Percentiles rank a stretch among this genome's conserved stretches.
These are phyloP conservation scores for Daubentonia madagascariensis DNA, from an alignment of 2,113 vertebrate genomes.

Conservation along the genomic window DNA sequence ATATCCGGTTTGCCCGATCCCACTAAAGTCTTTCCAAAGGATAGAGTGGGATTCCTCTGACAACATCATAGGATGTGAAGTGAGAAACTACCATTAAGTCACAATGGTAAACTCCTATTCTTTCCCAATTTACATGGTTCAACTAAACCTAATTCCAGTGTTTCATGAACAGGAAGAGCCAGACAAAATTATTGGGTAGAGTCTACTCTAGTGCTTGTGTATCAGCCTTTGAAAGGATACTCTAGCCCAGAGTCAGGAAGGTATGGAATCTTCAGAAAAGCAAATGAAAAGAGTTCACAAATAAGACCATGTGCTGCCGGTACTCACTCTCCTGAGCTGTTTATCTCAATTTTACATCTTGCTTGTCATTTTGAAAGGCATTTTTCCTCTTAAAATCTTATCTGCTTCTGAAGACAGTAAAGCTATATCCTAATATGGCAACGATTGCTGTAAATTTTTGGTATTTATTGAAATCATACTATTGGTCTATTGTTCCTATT, in stretches of 20 bases:
- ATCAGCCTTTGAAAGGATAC: neutral
- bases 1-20: neutral
- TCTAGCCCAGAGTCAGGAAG: neutral
- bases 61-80: neutral
- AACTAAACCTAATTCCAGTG: neutral
- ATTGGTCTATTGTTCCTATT: conserved; percentile 45
- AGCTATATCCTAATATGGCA: conserved; percentile 40
- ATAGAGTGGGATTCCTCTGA: neutral
- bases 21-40: neutral
- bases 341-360: conserved; percentile 49
- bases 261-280: neutral
- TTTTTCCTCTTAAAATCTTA: conserved; percentile 60
- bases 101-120: neutral
- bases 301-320: neutral
- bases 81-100: neutral
- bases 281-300: neutral
- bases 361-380: conserved; percentile 47
- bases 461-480: conserved; percentile 60
- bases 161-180: neutral
- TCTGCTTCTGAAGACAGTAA: conserved; percentile 46
- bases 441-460: conserved; percentile 53
- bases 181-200: neutral
- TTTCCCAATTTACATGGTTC: neutral
- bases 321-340: neutral
- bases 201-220: neutral